Percentiles rank a stretch among this genome's conserved stretches.
phyloP scores from a whole-genome alignment of 2,113 vertebrate species.

The Hippocampus guttulatus region DNA sequence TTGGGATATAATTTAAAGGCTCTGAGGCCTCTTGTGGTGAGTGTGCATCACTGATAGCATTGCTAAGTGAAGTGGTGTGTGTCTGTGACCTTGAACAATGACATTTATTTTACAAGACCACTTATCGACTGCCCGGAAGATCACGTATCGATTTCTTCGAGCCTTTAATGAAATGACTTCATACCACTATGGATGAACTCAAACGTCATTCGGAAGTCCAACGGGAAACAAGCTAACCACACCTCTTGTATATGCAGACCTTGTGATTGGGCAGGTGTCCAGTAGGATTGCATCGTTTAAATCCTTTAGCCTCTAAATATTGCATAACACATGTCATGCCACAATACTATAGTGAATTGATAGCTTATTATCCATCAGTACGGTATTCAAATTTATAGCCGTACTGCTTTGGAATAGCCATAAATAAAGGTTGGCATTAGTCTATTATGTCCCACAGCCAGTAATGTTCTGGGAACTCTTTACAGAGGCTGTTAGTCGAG shows the following conservation, averaged over 20 bases:
- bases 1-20: neutral
- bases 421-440: slow-evolving; percentile 41
- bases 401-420: slow-evolving; percentile 20
- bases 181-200: slow-evolving; percentile 38
- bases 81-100: slow-evolving; percentile 26
- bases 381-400: slow-evolving; percentile 10
- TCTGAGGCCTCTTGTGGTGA: neutral
- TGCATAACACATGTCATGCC: neutral
- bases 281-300: neutral
- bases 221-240: slow-evolving; percentile 15
- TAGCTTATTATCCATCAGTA: neutral
- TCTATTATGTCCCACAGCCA: slow-evolving; percentile 31
- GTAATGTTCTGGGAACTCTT: slow-evolving; percentile 57
- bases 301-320: neutral
- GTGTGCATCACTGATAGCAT: neutral
- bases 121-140: slow-evolving; percentile 30
- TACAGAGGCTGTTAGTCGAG: slow-evolving; percentile 43
- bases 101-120: slow-evolving; percentile 22
- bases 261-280: neutral
- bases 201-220: slow-evolving; percentile 20
- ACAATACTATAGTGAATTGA: neutral
- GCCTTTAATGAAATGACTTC: slow-evolving; percentile 32
- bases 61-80: neutral
- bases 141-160: neutral
- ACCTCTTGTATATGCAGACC: neutral